These are phyloP conservation scores for Stegastes partitus DNA, from an alignment of 2,113 vertebrate genomes.

Conservation along the genomic window DNA sequence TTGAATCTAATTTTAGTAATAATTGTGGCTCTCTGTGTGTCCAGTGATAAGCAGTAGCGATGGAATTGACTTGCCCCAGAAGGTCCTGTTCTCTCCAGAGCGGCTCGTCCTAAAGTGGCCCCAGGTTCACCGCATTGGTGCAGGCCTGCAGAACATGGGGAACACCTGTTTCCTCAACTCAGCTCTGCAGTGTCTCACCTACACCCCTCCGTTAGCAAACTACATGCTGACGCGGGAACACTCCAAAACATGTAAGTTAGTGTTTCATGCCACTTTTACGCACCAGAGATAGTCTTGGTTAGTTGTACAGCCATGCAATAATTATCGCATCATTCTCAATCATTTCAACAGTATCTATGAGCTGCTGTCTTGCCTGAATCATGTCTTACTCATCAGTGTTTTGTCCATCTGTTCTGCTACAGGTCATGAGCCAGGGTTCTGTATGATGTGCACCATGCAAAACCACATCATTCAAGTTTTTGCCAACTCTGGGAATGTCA, in stretches of 20 bases:
- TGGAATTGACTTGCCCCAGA: slow-evolving; percentile 92
- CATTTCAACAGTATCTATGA: background rate
- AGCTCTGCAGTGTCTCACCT: slow-evolving; percentile 95
- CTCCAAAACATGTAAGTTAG: slow-evolving; percentile 91
- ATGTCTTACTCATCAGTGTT: slow-evolving; percentile 4
- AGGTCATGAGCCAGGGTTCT: slow-evolving; percentile 95
- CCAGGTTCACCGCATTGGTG: slow-evolving; percentile 91
- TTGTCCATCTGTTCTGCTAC: slow-evolving; percentile 14
- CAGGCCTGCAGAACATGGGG: slow-evolving; percentile 96
- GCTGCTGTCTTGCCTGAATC: background rate
- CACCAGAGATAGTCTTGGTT: background rate
- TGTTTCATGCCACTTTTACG: background rate
- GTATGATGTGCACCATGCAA: slow-evolving; percentile 99
- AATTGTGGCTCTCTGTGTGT: slow-evolving; percentile 24
- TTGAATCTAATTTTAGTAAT: slow-evolving; percentile 17
- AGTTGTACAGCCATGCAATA: background rate
- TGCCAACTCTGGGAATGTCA: slow-evolving; percentile 91
- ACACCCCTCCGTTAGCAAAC: slow-evolving; percentile 94
- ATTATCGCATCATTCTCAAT: background rate
- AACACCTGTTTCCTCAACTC: slow-evolving; percentile 98
- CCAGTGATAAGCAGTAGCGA: slow-evolving; percentile 87
- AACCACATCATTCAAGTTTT: slow-evolving; percentile 94
- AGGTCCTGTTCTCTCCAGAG: slow-evolving; percentile 93
- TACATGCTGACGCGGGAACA: slow-evolving; percentile 97
- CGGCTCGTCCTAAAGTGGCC: slow-evolving; percentile 95